These are phyloP conservation scores for Mus minutoides DNA, from an alignment of 2,797 vertebrate genomes.

Conservation along the genomic window DNA sequence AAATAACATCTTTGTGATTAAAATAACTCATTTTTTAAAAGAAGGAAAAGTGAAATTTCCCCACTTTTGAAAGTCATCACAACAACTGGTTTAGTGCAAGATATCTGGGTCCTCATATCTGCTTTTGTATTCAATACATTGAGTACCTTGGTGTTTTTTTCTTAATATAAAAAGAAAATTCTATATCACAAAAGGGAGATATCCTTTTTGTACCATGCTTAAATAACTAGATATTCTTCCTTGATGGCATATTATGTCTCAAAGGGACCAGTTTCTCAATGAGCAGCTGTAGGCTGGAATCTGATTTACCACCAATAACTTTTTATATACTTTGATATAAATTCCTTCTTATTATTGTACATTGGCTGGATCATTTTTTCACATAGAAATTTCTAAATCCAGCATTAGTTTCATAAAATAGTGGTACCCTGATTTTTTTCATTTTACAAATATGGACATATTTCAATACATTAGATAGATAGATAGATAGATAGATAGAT, in stretches of 20 bases:
- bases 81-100: background rate
- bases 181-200: background rate
- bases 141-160: background rate
- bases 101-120: background rate
- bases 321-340: slow-evolving; percentile 24
- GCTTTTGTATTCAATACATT: background rate
- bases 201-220: background rate
- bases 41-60: background rate
- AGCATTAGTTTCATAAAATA: slow-evolving; percentile 44
- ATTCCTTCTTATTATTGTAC: background rate
- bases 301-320: background rate
- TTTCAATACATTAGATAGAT: no score
- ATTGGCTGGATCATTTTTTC: background rate
- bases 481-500: no score
- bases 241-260: background rate
- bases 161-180: background rate
- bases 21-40: slow-evolving; percentile 9
- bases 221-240: background rate
- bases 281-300: background rate
- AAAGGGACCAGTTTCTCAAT: background rate
- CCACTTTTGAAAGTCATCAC: background rate
- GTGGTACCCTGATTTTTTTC: background rate
- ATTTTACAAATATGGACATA: slow-evolving; percentile 37
- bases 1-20: background rate
- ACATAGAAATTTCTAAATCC: background rate